Conservation (phyloP, 2,888 invertebrate species). For the Gibbula magus region DNA sequence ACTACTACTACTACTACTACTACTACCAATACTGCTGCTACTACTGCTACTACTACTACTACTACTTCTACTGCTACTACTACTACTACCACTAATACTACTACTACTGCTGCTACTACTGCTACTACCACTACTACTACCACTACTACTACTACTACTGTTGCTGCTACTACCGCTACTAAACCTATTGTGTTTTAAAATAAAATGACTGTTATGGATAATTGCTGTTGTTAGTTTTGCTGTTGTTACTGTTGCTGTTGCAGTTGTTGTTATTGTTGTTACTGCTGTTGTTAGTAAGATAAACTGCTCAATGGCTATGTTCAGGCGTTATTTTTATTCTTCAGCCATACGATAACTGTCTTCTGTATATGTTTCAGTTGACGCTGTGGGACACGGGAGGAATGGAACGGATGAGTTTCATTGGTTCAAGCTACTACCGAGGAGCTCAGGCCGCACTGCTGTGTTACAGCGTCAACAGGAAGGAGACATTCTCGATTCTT, state of each 20-base stretch:
- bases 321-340: too few species aligned
- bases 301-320: background rate
- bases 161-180: slow-evolving; percentile 11
- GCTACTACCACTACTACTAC: background rate
- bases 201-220: too few species aligned
- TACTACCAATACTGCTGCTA: too few species aligned
- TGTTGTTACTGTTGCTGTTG: too few species aligned
- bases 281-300: too few species aligned
- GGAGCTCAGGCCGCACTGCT: slow-evolving; percentile 95
- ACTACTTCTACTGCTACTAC: background rate
- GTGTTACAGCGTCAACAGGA: slow-evolving; percentile 92
- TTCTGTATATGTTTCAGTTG: slow-evolving; percentile 79
- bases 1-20: too few species aligned
- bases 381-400: slow-evolving; percentile 98
- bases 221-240: too few species aligned
- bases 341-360: background rate
- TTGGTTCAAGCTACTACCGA: slow-evolving; percentile 96
- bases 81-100: too few species aligned
- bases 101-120: background rate
- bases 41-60: slow-evolving; percentile 23
- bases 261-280: too few species aligned
- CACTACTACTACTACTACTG: slow-evolving; percentile 1
- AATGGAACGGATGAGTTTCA: slow-evolving; percentile 95
- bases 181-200: too few species aligned
- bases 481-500: slow-evolving; percentile 92